Base-by-base conservation (phyloP, 2,888 invertebrate genomes). In the Callyntrura guangdongensis region DNA sequence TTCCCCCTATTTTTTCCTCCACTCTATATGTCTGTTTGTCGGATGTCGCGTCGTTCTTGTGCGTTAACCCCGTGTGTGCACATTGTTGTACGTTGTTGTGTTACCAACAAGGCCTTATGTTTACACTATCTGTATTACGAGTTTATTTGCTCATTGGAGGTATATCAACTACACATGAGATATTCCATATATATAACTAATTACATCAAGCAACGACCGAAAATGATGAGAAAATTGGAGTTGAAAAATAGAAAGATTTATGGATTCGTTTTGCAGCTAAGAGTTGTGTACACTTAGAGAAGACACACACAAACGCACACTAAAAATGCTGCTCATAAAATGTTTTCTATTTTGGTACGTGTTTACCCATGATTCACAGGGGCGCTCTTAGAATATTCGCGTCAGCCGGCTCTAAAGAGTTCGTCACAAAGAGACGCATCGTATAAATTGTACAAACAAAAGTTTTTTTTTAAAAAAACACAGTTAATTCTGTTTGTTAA, bases 391-490 rank as follows among this genome's bases (percentile, higher is more conserved):
- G 36, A 36, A 36, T 56, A 53, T 53, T 8, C 53, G 56, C 17
- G n/a, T 56, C 14, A 1, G n/a, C 4, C 56, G 5, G 17, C 56
- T 12, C 22, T 22, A 67, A 36, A 4, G 36, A 36, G 36, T 36
- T 4, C 36, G 36, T 36, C 36, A 36, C 36, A 36, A 36, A 36
- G 36, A 36, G 8, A 22, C 27, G 59, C 59, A 67, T 22, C 17
- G 22, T 56, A 56, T 67, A 67, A 67, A 67, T 67, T 83, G 49
- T 83, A 45, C 84, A 84, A 84, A 84, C 84, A 69, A 81, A 61
- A 61, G 49, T n/a, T n/a, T n/a, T n/a, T n/a, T n/a, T 84, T 67
- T 67, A 53, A 84, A 84, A 84, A 53, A 64, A 49, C 3, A 36
- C 3, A 36, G n/a, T n/a, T 56, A 56, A 14, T 84, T 69, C 47